A percentile compares a stretch with the other conserved stretches of the same genome.
These are phyloP conservation scores for Psittacula derbiana DNA, from an alignment of 2,797 vertebrate species.

Conservation along the genomic window DNA sequence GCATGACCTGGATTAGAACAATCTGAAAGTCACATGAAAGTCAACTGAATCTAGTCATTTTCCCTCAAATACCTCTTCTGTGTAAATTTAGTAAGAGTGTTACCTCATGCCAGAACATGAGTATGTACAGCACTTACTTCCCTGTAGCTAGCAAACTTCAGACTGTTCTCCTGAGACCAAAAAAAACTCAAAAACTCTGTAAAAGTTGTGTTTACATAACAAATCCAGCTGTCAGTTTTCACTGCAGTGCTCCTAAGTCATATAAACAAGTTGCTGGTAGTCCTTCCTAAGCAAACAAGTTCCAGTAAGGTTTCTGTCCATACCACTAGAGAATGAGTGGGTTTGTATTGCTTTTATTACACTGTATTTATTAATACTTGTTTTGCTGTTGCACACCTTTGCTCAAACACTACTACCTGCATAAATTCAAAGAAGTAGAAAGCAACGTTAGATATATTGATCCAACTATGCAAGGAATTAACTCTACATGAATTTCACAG, in stretches of 20 bases:
- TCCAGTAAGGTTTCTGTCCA: not conserved
- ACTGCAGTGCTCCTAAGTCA: not conserved
- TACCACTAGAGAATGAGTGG: not conserved
- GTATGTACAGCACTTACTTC: not conserved
- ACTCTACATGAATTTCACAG: not conserved
- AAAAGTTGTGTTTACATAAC: not conserved
- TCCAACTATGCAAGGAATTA: not conserved
- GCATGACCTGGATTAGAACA: not conserved
- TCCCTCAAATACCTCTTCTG: not conserved
- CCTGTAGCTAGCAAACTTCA: not conserved
- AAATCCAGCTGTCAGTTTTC: not conserved
- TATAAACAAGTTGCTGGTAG: not conserved
- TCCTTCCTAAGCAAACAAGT: not conserved
- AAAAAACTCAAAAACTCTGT: not conserved
- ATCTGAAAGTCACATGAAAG: conserved; percentile 2
- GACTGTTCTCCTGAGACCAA: not conserved
- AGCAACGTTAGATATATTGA: not conserved
- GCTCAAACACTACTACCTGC: not conserved
- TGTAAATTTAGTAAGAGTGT: not conserved
- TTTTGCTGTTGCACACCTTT: not conserved
- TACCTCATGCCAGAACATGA: not conserved
- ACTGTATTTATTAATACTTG: not conserved
- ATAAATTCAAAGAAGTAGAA: not conserved
- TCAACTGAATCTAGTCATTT: conserved; percentile 10
- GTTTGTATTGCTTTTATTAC: not conserved